Percentiles rank a stretch among this genome's conserved stretches.
Conservation (phyloP, 2,113 vertebrate genomes). For the Oreotrochilus melanogaster region DNA sequence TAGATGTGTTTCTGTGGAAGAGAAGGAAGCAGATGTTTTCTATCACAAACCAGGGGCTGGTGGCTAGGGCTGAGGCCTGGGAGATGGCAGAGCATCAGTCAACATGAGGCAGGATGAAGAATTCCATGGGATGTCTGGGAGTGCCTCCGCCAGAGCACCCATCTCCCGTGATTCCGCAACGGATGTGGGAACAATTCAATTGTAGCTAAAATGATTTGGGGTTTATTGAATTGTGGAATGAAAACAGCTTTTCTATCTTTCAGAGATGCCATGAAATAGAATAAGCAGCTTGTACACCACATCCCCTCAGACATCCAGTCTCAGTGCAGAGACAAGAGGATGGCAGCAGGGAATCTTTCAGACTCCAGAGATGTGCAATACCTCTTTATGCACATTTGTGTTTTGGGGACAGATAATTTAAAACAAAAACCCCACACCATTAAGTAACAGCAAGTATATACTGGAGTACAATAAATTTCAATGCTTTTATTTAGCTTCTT, state of each 20-base stretch:
- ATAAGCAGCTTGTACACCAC: constrained; percentile 19
- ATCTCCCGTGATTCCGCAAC: not conserved
- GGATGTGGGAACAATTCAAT: not conserved
- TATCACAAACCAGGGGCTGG: not conserved
- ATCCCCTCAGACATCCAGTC: not conserved
- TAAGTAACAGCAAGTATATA: not conserved
- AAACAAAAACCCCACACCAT: not conserved
- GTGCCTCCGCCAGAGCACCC: not conserved
- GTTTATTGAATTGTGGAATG: constrained; percentile 42
- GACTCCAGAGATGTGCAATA: not conserved
- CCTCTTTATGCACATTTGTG: not conserved
- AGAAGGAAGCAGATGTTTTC: not conserved
- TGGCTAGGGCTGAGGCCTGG: not conserved
- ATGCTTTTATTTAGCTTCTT: not conserved
- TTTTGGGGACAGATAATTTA: not conserved
- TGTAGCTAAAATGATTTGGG: constrained; percentile 11
- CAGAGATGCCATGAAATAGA: constrained; percentile 25
- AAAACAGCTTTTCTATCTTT: constrained; percentile 6
- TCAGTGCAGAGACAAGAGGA: not conserved
- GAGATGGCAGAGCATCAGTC: not conserved
- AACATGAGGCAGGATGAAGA: rapidly evolving
- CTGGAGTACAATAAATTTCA: not conserved
- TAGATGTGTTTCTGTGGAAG: not conserved
- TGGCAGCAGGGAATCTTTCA: not conserved
- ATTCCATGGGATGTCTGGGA: not conserved